These are phyloP conservation scores for Periphyllus acericola DNA, from an alignment of 2,888 invertebrate genomes.

Conservation along the genomic window DNA sequence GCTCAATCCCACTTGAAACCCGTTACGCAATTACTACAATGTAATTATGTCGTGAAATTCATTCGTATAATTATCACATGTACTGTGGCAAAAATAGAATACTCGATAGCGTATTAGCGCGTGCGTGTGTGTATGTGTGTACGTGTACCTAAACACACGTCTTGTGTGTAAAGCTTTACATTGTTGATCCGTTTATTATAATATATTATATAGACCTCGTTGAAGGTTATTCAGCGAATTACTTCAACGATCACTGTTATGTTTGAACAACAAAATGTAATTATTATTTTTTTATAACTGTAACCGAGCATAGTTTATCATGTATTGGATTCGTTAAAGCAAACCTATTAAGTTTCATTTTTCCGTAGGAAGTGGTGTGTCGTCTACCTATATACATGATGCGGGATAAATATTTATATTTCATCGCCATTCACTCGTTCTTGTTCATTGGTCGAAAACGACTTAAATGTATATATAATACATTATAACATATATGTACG, in stretches of 20 bases:
- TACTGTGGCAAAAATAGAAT: conserved; percentile 24
- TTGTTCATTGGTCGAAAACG: neutral
- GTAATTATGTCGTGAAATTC: conserved; percentile 30
- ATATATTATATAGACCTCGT: conserved; percentile 19
- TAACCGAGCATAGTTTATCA: neutral
- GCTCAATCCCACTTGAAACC: conserved; percentile 6
- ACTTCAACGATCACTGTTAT: neutral
- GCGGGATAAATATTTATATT: neutral
- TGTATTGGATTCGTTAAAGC: neutral
- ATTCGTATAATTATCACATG: conserved; percentile 12
- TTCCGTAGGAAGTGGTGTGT: too few species aligned
- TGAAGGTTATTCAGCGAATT: conserved; percentile 4
- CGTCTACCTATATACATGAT: neutral
- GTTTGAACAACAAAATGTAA: conserved; percentile 19
- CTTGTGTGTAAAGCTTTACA: neutral
- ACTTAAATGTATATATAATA: neutral
- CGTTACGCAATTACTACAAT: conserved; percentile 5
- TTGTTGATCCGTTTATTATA: neutral
- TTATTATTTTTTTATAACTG: conserved; percentile 19
- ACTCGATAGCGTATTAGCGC: neutral
- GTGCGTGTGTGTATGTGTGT: neutral
- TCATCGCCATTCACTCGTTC: neutral
- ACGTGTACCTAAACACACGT: neutral
- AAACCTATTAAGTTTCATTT: neutral
- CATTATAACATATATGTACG: too few species aligned